These are phyloP conservation scores for Melanotaenia maccullochi DNA, from an alignment of 2,797 vertebrate species.

Conservation along the genomic window DNA sequence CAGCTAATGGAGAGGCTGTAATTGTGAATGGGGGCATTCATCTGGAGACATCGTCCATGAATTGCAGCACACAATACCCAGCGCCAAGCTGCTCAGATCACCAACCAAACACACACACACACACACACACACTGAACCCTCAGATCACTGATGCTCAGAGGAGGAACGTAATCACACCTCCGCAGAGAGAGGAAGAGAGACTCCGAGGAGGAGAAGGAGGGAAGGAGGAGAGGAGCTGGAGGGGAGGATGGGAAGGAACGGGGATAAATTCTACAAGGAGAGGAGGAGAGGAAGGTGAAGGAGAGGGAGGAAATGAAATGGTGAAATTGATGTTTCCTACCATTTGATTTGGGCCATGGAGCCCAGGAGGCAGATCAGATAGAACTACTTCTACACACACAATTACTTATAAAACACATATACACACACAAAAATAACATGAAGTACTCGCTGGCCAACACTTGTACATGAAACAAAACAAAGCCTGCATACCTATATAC, in stretches of 20 bases:
- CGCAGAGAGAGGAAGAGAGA: constrained; percentile 62
- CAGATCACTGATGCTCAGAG: constrained; percentile 75
- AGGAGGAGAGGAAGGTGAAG: constrained; percentile 26
- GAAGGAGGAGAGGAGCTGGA: constrained; percentile 50
- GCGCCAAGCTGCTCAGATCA: constrained; percentile 78
- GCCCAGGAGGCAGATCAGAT: constrained; percentile 73
- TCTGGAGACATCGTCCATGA: constrained; percentile 79
- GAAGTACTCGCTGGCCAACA: neutral
- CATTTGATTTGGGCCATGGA: constrained; percentile 75
- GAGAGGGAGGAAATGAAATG: constrained; percentile 48
- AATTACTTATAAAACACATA: constrained; percentile 19
- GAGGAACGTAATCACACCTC: constrained; percentile 79
- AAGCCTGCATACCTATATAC: too few species aligned
- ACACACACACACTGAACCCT: constrained; percentile 47
- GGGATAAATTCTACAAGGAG: constrained; percentile 50
- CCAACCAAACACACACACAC: constrained; percentile 57
- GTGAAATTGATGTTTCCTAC: constrained; percentile 75
- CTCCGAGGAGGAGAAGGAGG: constrained; percentile 50
- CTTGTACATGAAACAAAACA: constrained; percentile 17
- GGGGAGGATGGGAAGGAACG: constrained; percentile 30
- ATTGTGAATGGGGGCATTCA: constrained; percentile 84
- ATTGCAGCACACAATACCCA: constrained; percentile 77
- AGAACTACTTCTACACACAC: constrained; percentile 32
- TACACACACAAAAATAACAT: constrained; percentile 14
- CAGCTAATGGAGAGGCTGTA: constrained; percentile 82